These are phyloP conservation scores for Palaemon carinicauda DNA, from an alignment of 1,140 invertebrate genomes.

Conservation along the genomic window DNA sequence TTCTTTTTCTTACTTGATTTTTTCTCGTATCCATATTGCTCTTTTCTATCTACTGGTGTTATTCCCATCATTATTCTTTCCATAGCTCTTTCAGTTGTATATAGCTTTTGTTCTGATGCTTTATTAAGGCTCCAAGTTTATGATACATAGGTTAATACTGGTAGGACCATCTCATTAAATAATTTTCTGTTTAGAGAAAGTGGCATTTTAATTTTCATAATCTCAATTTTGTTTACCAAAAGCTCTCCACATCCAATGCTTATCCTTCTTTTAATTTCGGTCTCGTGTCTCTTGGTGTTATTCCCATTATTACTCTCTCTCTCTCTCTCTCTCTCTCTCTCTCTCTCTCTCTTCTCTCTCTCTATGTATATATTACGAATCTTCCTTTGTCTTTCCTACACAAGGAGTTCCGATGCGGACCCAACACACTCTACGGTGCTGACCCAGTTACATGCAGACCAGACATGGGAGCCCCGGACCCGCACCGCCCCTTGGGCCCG, in stretches of 20 bases:
- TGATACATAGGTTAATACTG: no score
- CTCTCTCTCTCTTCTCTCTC: neutral
- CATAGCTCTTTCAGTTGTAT: neutral
- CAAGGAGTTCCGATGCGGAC: slow-evolving; percentile 54
- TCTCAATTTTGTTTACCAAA: no score
- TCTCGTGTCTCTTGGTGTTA: no score
- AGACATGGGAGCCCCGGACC: slow-evolving; percentile 44
- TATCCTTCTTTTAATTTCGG: no score
- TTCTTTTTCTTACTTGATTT: neutral
- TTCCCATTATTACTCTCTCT: neutral
- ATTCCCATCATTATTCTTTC: neutral
- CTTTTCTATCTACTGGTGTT: no score
- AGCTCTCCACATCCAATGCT: no score
- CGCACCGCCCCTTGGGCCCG: slow-evolving; percentile 32
- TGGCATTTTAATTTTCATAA: no score
- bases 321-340: neutral
- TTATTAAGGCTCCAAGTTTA: no score
- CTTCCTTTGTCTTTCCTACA: neutral
- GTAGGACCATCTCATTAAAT: no score
- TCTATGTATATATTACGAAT: no score
- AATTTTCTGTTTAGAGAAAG: no score
- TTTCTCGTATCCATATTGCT: neutral
- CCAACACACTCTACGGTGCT: slow-evolving; percentile 44
- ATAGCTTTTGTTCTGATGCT: no score
- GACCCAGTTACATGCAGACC: slow-evolving; percentile 48